Evolutionary conservation across 2,113 vertebrate species (phyloP), one percentile per base, ranked within the genome.

Genomic region (Nothoprocta perdicaria): DNA sequence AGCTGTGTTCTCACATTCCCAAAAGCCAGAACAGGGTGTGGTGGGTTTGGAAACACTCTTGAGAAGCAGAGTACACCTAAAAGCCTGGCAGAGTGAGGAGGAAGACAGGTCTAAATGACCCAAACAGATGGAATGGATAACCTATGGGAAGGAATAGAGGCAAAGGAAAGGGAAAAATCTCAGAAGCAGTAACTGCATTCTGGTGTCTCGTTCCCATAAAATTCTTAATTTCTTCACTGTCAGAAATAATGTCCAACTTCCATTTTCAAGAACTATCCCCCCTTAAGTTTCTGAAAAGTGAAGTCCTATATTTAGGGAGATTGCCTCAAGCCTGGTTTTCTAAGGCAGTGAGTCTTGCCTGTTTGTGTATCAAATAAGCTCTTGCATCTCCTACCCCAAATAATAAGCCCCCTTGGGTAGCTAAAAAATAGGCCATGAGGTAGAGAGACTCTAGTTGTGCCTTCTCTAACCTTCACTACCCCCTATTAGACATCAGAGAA

Each of bases 31-130:
- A 6, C 5, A 65, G 60, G 60, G 21, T 10, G 21, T 33, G 33
- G 26, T 3, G 17, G 10, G 10, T 8, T 15, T 72, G 27, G 33
- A 50, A 72, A 41, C 0, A 1, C 40, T 52, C 71, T 26, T 6
- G 29, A 62, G 43, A 68, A 72, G 46, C 16, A 72, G 38, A 60
- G 22, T 1, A 3, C 6, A 3, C 0, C 2, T 38, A 31, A 89
- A 84, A 79, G 29, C 29, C 52, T 3, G 0, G 13, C 17, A 24
- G 24, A 38, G 15, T 26, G 33, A 87, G 27, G 41, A 68, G 3
- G 10, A 29, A 65, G 14, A 24, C 0, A 0, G 7, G 7, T 12
- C 41, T 45, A 29, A 81, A 84, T 18, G 21, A 40, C 31, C 15
- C 19, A 16, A 9, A 13, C 9, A 72, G 17, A 15, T 18, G 29